Percentiles rank a stretch among this genome's conserved stretches.
Conservation (phyloP, 2,113 vertebrate species). For the Tragelaphus imberbis region DNA sequence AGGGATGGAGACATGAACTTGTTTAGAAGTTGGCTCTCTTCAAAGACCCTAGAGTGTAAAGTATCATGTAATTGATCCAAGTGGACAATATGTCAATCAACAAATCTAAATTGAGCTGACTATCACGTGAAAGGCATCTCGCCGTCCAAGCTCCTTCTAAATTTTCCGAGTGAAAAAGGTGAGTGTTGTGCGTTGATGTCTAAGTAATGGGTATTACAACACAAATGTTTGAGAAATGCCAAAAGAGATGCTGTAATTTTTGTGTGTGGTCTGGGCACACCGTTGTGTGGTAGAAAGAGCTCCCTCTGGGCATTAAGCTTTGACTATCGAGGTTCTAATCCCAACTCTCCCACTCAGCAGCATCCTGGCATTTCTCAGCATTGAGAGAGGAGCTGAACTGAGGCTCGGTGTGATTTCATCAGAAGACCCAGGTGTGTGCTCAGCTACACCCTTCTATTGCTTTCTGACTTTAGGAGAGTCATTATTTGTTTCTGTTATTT, state of each 20-base stretch:
- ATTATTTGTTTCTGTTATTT: not conserved
- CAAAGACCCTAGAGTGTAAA: conserved; percentile 40
- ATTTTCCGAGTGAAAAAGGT: conserved; percentile 16
- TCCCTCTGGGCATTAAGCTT: not conserved
- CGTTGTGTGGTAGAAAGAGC: not conserved
- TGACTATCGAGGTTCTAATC: not conserved
- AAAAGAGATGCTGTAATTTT: not conserved
- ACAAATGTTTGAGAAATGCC: not conserved
- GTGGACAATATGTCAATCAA: conserved; percentile 35
- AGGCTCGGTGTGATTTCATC: not conserved
- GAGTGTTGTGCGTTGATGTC: conserved; percentile 32
- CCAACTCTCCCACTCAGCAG: not conserved
- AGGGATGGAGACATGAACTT: conserved; percentile 37
- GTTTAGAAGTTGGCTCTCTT: conserved; percentile 34
- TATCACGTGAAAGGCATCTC: conserved; percentile 9
- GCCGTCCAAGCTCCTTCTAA: conserved; percentile 22
- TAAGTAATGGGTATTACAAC: not conserved
- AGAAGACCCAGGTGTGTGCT: not conserved
- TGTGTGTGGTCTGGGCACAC: not conserved
- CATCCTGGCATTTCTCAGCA: not conserved
- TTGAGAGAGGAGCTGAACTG: not conserved
- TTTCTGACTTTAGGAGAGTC: not conserved
- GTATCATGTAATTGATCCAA: conserved; percentile 51
- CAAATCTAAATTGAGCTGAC: conserved; percentile 49
- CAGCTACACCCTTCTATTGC: not conserved